Evolutionary conservation across 2,888 invertebrate species (phyloP).

Genomic region (Miltochrista miniata): DNA sequence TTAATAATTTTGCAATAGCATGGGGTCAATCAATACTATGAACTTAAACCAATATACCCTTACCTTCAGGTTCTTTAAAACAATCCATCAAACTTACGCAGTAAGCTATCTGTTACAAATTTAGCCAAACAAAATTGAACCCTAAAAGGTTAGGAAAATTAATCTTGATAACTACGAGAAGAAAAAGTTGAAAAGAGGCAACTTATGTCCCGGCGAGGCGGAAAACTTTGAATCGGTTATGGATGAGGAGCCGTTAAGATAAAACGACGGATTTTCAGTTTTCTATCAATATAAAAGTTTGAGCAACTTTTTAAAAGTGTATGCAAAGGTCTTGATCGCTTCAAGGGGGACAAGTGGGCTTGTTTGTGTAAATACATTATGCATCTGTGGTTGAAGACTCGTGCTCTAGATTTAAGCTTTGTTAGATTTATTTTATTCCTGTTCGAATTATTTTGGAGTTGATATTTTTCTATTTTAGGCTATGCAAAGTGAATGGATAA

Average conservation of each 20-base stretch:
- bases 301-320: conserved; percentile 18
- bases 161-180: conserved; percentile 31
- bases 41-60: too few relatives aligned
- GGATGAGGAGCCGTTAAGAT: conserved; percentile 27
- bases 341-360: not conserved
- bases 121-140: conserved; percentile 3
- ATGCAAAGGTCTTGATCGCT: conserved; percentile 21
- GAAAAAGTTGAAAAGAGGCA: conserved; percentile 23
- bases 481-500: too few relatives aligned
- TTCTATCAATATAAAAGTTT: conserved; percentile 30
- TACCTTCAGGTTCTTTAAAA: not conserved
- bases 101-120: conserved; percentile 1
- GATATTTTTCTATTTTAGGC: too few relatives aligned
- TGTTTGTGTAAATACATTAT: not conserved
- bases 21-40: too few relatives aligned
- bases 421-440: too few relatives aligned
- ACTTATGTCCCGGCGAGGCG: conserved; percentile 28
- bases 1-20: too few relatives aligned
- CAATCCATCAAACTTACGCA: not conserved
- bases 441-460: too few relatives aligned
- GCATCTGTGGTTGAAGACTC: not conserved
- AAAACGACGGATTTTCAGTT: conserved; percentile 32
- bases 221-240: conserved; percentile 38
- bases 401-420: too few relatives aligned
- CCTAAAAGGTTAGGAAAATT: conserved; percentile 14